phyloP scores from a whole-genome alignment of 2,113 vertebrate genomes.

The Bufo bufo region DNA sequence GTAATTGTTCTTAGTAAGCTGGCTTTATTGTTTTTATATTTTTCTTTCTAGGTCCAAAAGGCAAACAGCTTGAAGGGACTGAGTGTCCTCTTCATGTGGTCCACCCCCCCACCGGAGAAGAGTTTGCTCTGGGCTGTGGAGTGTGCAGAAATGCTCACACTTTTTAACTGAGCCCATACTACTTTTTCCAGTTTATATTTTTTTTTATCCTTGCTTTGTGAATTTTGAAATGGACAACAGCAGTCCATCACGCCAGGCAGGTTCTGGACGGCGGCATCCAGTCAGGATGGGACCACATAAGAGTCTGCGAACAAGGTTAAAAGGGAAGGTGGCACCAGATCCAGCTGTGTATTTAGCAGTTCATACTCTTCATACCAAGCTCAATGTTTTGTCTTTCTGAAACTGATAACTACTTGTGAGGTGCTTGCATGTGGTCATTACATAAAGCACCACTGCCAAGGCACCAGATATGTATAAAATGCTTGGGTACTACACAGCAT shows the following conservation, averaged over 20 bases:
- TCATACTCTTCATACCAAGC: slow-evolving; percentile 73
- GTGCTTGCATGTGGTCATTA: slow-evolving; percentile 98
- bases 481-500: slow-evolving; percentile 73
- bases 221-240: slow-evolving; percentile 39
- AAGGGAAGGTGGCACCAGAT: slow-evolving; percentile 79
- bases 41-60: slow-evolving; percentile 87
- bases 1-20: neutral
- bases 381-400: slow-evolving; percentile 67
- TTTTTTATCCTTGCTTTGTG: slow-evolving; percentile 28
- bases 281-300: slow-evolving; percentile 79
- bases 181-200: slow-evolving; percentile 57
- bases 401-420: slow-evolving; percentile 81
- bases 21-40: neutral
- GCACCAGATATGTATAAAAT: slow-evolving; percentile 87
- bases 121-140: slow-evolving; percentile 96
- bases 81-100: slow-evolving; percentile 98
- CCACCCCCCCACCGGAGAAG: slow-evolving; percentile 95
- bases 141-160: slow-evolving; percentile 99
- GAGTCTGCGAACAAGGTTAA: slow-evolving; percentile 75
- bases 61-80: slow-evolving; percentile 96
- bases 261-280: slow-evolving; percentile 66
- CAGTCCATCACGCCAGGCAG: slow-evolving; percentile 65
- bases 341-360: slow-evolving; percentile 72
- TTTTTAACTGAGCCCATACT: slow-evolving; percentile 82
- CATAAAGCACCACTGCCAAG: slow-evolving; percentile 85